Evolutionary conservation across 2,113 vertebrate species (phyloP).

Genomic region (Cinclus mexicanus): DNA sequence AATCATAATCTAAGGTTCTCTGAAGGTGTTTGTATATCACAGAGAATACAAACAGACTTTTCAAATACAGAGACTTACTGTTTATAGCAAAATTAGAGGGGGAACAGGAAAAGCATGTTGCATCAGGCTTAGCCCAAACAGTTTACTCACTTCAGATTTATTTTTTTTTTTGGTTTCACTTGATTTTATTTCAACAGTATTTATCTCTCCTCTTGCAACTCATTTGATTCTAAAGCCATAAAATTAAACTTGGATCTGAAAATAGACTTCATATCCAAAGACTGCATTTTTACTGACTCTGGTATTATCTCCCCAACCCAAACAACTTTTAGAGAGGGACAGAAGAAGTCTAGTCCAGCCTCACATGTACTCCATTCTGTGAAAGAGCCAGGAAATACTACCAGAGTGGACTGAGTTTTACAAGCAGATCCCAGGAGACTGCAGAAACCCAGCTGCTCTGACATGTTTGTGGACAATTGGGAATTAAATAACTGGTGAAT

Average conservation of each 20-base stretch:
- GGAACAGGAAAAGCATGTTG: not conserved
- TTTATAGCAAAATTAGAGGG: not conserved
- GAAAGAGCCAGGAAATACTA: not conserved
- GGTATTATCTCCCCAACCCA: not conserved
- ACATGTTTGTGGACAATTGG: fast-evolving
- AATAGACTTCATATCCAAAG: not conserved
- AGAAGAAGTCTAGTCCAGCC: not conserved
- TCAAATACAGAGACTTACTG: not conserved
- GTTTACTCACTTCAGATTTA: not conserved
- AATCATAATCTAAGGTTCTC: not conserved
- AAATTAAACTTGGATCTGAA: not conserved
- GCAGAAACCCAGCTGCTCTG: not conserved
- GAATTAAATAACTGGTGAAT: not conserved
- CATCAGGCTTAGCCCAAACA: not conserved
- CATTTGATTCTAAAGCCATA: not conserved
- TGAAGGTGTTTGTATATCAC: not conserved
- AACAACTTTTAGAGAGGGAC: not conserved
- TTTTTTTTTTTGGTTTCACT: not conserved
- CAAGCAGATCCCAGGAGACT: not conserved
- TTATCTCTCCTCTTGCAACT: not conserved
- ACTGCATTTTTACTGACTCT: not conserved
- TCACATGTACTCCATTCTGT: not conserved
- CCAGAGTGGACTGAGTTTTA: fast-evolving
- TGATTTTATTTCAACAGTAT: not conserved
- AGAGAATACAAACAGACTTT: not conserved